These are phyloP conservation scores for Dryoscopus gambensis DNA, from an alignment of 2,113 vertebrate species.

Conservation along the genomic window DNA sequence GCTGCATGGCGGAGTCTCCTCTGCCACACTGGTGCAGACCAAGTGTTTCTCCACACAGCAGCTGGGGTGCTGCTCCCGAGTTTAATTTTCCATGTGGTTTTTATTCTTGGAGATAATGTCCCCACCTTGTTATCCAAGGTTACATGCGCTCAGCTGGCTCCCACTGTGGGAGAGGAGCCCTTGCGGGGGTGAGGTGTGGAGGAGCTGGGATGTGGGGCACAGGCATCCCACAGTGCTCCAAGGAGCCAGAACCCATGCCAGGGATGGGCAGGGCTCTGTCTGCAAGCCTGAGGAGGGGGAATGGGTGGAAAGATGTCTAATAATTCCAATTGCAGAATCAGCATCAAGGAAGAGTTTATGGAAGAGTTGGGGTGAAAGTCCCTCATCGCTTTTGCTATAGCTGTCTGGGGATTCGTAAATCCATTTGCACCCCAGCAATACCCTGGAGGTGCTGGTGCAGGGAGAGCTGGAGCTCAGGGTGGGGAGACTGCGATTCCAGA, in stretches of 20 bases:
- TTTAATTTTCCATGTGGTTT: not conserved
- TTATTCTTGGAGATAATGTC: not conserved
- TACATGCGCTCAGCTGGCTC: not conserved
- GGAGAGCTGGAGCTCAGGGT: not conserved
- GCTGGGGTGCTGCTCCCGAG: accelerated
- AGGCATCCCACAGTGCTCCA: accelerated
- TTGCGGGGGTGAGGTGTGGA: not conserved
- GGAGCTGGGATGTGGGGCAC: not conserved
- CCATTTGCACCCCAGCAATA: not conserved
- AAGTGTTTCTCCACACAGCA: accelerated
- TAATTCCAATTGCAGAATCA: not conserved
- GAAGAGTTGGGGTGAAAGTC: not conserved
- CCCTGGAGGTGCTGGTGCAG: accelerated
- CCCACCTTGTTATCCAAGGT: not conserved
- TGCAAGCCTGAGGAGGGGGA: not conserved
- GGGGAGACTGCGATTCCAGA: accelerated
- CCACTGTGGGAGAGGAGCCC: not conserved
- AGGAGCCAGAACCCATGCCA: accelerated
- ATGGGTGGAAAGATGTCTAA: not conserved
- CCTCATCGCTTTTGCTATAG: not conserved
- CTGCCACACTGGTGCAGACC: not conserved
- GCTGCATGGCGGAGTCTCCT: not conserved
- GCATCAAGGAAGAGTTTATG: not conserved
- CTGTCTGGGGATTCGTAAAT: not conserved
- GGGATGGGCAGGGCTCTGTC: not conserved